Base-by-base conservation (phyloP, 2,888 invertebrate species). In the Scrobipalpa costella region DNA sequence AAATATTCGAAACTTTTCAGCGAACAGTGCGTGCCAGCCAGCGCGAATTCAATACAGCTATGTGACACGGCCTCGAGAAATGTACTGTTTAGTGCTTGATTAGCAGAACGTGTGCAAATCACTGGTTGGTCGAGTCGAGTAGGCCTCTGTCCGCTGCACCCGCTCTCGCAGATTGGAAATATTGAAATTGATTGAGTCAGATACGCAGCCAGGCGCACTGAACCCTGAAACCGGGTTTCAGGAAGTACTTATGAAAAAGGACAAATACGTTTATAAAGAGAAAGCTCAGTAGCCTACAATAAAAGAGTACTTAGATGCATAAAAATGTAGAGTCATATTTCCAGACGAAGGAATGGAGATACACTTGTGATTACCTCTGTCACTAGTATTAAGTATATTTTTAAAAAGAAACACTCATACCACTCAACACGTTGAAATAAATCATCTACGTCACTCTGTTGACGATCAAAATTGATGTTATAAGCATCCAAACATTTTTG, bases 91-190 rank as follows among this genome's bases (percentile, higher is more conserved):
- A 90, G 86, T 83, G 86, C 85, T 87, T 89, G 83, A 89, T 91
- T 90, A 91, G 88, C 88, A 81, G 82, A 82, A 85, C 86, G 84
- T 88, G 83, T 82, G 88, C 88, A 85, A 88, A 89, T 82, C 84
- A 81, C 75, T 81, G 74, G 69, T 73, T 77, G 76, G 68, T 13
- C 69, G 64, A 57, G 65, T 27, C 71, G 65, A 66, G 47, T 17
- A 21, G 17, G 50, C 27, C 38, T 52, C 61, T 64, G 69, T 71
- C 73, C 69, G 69, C 62, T 60, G 59, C 68, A 67, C 71, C 73
- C 68, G 69, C 65, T 65, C 64, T 67, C 65, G 63, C 63, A 58
- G 63, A 71, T 65, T 69, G 75, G 67, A 69, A 73, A 81, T 78
- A 89, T 90, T 89, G 84, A 83, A 84, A 85, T 84, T 88, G 88